These are phyloP conservation scores for Antedon bifida DNA, from an alignment of 35 echinoderm and acorn worm genomes.

Conservation along the genomic window DNA sequence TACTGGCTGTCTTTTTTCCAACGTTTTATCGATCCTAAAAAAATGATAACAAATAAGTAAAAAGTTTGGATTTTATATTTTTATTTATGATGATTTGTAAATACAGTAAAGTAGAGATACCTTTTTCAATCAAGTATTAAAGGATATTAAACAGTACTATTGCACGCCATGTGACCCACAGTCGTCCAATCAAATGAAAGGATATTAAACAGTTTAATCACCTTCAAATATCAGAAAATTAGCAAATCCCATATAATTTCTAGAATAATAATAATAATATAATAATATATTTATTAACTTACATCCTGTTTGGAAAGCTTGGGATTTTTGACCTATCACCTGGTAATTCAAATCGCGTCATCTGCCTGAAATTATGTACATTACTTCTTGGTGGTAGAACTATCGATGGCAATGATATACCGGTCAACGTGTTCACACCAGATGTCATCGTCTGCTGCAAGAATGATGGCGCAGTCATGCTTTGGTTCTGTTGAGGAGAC, in stretches of 20 bases:
- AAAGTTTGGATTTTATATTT: too few relatives aligned
- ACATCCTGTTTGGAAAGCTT: not conserved
- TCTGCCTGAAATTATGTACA: not conserved
- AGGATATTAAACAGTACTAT: too few relatives aligned
- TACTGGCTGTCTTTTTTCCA: constrained; percentile 51
- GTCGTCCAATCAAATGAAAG: too few relatives aligned
- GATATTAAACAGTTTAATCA: too few relatives aligned
- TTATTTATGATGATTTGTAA: too few relatives aligned
- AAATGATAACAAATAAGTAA: not conserved
- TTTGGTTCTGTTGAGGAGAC: not conserved
- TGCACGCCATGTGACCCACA: too few relatives aligned
- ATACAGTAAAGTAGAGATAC: too few relatives aligned
- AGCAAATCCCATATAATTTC: too few relatives aligned
- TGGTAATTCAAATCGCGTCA: not conserved
- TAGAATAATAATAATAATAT: too few relatives aligned
- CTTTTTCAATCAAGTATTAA: too few relatives aligned
- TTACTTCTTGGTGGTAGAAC: not conserved
- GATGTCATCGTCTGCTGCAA: not conserved
- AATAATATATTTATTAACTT: too few relatives aligned
- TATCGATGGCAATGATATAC: not conserved
- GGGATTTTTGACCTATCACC: not conserved
- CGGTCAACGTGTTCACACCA: not conserved
- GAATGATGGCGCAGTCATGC: not conserved
- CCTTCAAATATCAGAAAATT: too few relatives aligned
- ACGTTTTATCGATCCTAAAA: not conserved